Percentiles rank a stretch among this genome's conserved stretches.
Conservation (phyloP, 2,797 vertebrate species). For the Alectoris magna region DNA sequence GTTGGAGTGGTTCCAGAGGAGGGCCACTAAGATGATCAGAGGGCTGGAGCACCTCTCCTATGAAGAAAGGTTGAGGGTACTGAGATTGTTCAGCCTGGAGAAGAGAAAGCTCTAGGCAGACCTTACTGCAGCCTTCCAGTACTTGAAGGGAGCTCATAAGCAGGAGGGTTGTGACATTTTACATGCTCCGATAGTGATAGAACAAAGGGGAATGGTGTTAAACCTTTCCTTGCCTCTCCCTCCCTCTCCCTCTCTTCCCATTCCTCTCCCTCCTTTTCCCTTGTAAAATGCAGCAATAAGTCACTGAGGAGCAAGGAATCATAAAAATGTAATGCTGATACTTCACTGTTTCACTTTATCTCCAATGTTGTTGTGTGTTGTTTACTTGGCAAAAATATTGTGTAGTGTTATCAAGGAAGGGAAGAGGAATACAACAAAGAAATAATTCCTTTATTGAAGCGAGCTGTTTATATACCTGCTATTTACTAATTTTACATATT, state of each 20-base stretch:
- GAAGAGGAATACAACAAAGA: neutral
- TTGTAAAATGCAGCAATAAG: neutral
- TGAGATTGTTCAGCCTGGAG: neutral
- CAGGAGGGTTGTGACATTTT: no score
- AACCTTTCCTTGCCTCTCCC: no score
- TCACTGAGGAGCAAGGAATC: neutral
- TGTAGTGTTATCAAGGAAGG: neutral
- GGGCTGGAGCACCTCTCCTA: neutral
- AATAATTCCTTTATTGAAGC: slow-evolving; percentile 14
- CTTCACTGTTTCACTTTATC: neutral
- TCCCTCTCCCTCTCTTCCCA: no score
- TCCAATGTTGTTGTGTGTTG: neutral
- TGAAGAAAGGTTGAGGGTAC: neutral
- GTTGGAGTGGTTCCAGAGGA: neutral
- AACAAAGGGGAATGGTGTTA: no score
- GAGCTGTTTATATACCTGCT: neutral
- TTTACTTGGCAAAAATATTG: neutral
- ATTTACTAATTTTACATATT: neutral
- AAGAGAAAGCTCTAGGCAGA: neutral
- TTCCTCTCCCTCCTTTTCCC: no score
- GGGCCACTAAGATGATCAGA: neutral
- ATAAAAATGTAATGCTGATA: neutral
- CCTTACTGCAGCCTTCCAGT: neutral
- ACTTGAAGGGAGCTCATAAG: neutral
- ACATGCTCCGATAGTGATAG: neutral